Evolutionary conservation across 2,888 invertebrate species (phyloP).

Genomic region (Pachycephus smyrnensis): DNA sequence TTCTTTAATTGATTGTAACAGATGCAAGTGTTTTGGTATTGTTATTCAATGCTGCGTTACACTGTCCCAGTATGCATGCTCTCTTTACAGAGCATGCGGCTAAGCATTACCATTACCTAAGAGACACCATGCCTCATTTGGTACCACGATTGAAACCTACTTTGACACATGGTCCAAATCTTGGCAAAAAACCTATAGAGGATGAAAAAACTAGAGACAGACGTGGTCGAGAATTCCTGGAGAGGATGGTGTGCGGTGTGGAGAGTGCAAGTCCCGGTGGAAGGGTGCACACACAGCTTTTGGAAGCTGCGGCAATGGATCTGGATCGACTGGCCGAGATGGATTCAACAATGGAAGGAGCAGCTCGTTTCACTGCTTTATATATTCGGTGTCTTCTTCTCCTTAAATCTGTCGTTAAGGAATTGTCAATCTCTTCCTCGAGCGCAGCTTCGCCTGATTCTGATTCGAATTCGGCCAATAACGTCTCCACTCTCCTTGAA

Average conservation of each 20-base stretch:
- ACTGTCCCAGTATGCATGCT: constrained; percentile 90
- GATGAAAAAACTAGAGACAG: constrained; percentile 51
- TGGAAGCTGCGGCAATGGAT: constrained; percentile 69
- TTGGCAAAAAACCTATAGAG: constrained; percentile 38
- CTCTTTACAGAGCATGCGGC: constrained; percentile 93
- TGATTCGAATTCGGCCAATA: constrained; percentile 63
- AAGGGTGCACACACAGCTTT: constrained; percentile 62
- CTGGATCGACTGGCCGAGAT: constrained; percentile 79
- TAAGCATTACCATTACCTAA: constrained; percentile 92
- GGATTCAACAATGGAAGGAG: constrained; percentile 82
- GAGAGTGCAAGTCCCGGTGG: constrained; percentile 76
- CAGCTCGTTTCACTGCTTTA: constrained; percentile 84
- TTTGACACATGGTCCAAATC: constrained; percentile 47
- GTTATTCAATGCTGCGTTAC: constrained; percentile 93
- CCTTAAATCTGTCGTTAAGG: constrained; percentile 67
- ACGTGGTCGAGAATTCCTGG: constrained; percentile 74
- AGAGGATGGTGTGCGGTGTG: constrained; percentile 79
- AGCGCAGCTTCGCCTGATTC: constrained; percentile 66
- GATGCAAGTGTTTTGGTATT: constrained; percentile 91
- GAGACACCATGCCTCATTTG: constrained; percentile 92
- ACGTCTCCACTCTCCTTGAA: constrained; percentile 67
- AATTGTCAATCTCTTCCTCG: constrained; percentile 60
- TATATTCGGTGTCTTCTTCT: constrained; percentile 77
- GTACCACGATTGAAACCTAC: constrained; percentile 79
- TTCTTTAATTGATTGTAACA: constrained; percentile 52